phyloP scores from a whole-genome alignment of 2,797 vertebrate species.

The Eutrigla gurnardus region DNA sequence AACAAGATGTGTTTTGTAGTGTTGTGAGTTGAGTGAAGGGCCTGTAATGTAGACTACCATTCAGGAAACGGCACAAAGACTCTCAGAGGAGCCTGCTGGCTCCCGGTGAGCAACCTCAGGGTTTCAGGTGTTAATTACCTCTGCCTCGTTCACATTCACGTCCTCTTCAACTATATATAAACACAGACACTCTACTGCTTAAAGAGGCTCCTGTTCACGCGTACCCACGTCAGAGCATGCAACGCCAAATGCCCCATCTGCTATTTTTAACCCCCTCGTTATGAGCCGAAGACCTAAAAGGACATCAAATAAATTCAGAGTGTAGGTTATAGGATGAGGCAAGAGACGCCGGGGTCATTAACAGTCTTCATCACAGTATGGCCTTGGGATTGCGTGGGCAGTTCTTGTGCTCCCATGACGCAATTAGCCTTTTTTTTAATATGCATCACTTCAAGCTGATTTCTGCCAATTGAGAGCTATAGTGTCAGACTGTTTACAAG shows the following conservation, averaged over 20 bases:
- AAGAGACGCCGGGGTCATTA: constrained; percentile 67
- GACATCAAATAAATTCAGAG: constrained; percentile 64
- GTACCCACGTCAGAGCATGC: constrained; percentile 57
- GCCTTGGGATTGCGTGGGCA: constrained; percentile 74
- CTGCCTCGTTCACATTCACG: constrained; percentile 57
- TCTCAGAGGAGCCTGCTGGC: constrained; percentile 49
- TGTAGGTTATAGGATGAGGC: constrained; percentile 61
- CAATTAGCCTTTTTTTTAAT: constrained; percentile 71
- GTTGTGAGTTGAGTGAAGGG: constrained; percentile 45
- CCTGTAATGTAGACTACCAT: constrained; percentile 56
- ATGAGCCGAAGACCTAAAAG: constrained; percentile 58
- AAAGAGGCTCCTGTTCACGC: constrained; percentile 52
- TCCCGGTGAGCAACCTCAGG: constrained; percentile 38
- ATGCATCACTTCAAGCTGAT: constrained; percentile 69
- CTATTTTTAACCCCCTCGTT: constrained; percentile 74
- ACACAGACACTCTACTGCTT: constrained; percentile 50
- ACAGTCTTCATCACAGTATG: constrained; percentile 72
- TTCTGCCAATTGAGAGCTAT: constrained; percentile 53
- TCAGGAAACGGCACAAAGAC: constrained; percentile 62
- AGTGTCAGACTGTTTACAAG: constrained; percentile 56
- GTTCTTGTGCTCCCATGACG: constrained; percentile 79
- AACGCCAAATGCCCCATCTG: constrained; percentile 33
- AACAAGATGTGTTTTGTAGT: not conserved
- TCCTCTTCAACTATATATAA: constrained; percentile 73
- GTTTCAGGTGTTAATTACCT: constrained; percentile 79